Evolutionary conservation across 2,888 invertebrate species (phyloP).

Genomic region (Plutella xylostella): DNA sequence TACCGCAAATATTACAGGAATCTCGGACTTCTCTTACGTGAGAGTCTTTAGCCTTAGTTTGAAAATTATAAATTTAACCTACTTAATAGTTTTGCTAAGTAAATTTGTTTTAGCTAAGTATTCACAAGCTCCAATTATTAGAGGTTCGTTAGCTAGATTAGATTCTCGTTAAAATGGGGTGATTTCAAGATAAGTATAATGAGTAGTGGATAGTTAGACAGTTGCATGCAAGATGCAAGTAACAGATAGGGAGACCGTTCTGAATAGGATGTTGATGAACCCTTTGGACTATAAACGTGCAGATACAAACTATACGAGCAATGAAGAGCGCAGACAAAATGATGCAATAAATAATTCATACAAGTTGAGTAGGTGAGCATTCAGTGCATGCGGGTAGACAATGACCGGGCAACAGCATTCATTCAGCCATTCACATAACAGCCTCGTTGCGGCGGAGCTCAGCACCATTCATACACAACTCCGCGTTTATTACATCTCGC

Average conservation of each 20-base stretch:
- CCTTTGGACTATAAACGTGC: constrained; percentile 4
- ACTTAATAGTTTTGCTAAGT: too few species aligned
- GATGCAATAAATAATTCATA: constrained; percentile 20
- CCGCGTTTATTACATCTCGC: background rate
- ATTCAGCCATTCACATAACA: constrained; percentile 22
- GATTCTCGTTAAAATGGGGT: too few species aligned
- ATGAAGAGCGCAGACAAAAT: constrained; percentile 23
- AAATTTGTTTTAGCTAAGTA: too few species aligned
- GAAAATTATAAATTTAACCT: too few species aligned
- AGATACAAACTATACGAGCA: constrained; percentile 14
- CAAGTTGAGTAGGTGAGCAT: constrained; percentile 12
- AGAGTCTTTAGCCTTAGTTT: background rate
- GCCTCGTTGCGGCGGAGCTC: constrained; percentile 20
- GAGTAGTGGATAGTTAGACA: background rate
- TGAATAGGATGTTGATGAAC: constrained; percentile 4
- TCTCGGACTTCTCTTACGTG: background rate
- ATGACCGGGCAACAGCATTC: constrained; percentile 33
- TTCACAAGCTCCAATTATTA: too few species aligned
- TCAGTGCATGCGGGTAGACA: constrained; percentile 34
- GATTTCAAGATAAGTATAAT: too few species aligned
- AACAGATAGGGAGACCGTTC: background rate
- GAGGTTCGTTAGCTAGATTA: too few species aligned
- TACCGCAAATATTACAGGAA: background rate
- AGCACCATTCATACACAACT: constrained; percentile 25
- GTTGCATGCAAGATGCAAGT: background rate